A percentile compares a stretch with the other conserved stretches of the same genome.
Evolutionary conservation across 2,888 invertebrate species (phyloP).

Genomic region (Flexamia atlantica): DNA sequence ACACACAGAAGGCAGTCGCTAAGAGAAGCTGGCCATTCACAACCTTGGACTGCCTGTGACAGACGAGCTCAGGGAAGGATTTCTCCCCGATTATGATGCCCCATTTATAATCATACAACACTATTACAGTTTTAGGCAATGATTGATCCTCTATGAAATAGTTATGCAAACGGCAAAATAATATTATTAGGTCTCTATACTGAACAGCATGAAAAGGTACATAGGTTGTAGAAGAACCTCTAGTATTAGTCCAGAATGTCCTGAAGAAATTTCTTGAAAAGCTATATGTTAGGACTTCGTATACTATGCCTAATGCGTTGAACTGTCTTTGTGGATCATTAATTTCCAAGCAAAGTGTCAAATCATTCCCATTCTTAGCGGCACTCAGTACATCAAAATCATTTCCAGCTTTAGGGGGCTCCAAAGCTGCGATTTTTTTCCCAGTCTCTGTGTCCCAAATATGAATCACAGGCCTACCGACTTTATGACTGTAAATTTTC

Average conservation of each 20-base stretch:
- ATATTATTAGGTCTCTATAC: slow-evolving; percentile 30
- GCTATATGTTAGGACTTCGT: slow-evolving; percentile 35
- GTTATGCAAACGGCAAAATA: slow-evolving; percentile 45
- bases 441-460: slow-evolving; percentile 37
- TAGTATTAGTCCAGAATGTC: slow-evolving; percentile 37
- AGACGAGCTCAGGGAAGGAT: slow-evolving; percentile 38
- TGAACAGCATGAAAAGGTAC: slow-evolving; percentile 45
- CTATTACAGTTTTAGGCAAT: slow-evolving; percentile 38
- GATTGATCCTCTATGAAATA: slow-evolving; percentile 38
- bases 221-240: slow-evolving; percentile 8
- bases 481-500: slow-evolving; percentile 51
- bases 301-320: slow-evolving; percentile 27
- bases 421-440: slow-evolving; percentile 10
- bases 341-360: slow-evolving; percentile 41
- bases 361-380: slow-evolving; percentile 29
- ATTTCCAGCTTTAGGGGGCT: slow-evolving; percentile 16
- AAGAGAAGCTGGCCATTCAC: slow-evolving; percentile 16
- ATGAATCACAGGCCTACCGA: slow-evolving; percentile 38
- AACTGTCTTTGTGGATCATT: slow-evolving; percentile 37
- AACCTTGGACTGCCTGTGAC: slow-evolving; percentile 25
- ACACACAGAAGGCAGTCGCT: slow-evolving; percentile 48
- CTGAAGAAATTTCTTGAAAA: slow-evolving; percentile 52
- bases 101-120: slow-evolving; percentile 50
- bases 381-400: slow-evolving; percentile 43
- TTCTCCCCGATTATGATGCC: slow-evolving; percentile 41